Conservation (phyloP, 2,888 invertebrate species). For the Cinara cedri region DNA sequence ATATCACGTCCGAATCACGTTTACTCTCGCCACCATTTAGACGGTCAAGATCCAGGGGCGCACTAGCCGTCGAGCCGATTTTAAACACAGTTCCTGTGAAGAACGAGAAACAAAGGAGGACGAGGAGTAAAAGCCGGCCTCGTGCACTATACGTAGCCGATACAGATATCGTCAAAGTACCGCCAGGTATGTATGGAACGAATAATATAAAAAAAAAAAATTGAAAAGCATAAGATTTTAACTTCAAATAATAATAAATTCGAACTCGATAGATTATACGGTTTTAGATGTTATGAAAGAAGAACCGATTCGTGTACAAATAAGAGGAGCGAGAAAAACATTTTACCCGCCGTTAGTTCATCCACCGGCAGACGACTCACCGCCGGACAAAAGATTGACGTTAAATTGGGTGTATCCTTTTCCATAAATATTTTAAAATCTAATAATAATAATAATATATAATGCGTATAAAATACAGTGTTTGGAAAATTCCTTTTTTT, state of each 20-base stretch:
- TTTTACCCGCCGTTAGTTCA: constrained; percentile 88
- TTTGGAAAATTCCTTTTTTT: too few species aligned
- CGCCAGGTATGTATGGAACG: constrained; percentile 42
- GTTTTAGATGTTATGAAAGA: constrained; percentile 84
- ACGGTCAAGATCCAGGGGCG: constrained; percentile 69
- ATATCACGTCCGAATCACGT: constrained; percentile 68
- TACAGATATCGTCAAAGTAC: constrained; percentile 65
- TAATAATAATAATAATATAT: too few species aligned
- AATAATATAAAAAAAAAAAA: too few species aligned
- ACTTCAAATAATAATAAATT: neutral
- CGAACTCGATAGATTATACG: constrained; percentile 73
- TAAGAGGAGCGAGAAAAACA: constrained; percentile 80
- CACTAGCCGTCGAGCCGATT: constrained; percentile 60
- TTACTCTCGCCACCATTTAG: constrained; percentile 69
- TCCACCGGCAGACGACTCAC: constrained; percentile 81
- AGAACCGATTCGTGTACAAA: constrained; percentile 82
- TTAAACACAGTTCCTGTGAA: constrained; percentile 61
- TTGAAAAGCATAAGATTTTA: too few species aligned
- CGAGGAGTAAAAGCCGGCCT: constrained; percentile 84
- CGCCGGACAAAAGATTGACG: constrained; percentile 85
- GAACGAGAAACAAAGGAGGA: constrained; percentile 67
- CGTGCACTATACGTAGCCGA: constrained; percentile 84
- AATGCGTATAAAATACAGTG: too few species aligned
- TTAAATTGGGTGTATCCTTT: constrained; percentile 92
- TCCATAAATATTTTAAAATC: too few species aligned